phyloP scores from a whole-genome alignment of 2,113 vertebrate species.

The Xiphophorus maculatus region DNA sequence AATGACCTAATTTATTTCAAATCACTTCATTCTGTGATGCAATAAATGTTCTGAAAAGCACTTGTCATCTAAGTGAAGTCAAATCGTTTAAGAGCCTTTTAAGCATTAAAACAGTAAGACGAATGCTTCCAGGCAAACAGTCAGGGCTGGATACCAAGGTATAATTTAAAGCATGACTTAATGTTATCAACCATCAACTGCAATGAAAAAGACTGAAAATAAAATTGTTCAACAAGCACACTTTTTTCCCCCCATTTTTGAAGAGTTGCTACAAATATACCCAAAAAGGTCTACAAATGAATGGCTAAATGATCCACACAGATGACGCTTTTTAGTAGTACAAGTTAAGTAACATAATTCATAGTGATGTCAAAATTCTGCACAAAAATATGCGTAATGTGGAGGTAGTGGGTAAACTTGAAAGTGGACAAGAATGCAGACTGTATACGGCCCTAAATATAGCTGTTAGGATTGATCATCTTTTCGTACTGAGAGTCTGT shows the following conservation, averaged over 20 bases:
- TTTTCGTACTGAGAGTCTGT: conserved; percentile 30
- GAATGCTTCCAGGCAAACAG: not conserved
- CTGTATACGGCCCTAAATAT: conserved; percentile 39
- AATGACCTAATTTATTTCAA: not conserved
- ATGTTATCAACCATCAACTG: not conserved
- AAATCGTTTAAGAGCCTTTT: not conserved
- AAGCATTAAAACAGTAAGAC: not conserved
- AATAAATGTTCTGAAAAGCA: too few relatives aligned
- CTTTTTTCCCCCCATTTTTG: too few relatives aligned
- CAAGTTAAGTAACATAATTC: not conserved
- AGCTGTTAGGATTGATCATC: conserved; percentile 39
- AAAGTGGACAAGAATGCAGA: conserved; percentile 31
- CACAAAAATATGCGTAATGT: not conserved
- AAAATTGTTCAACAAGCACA: too few relatives aligned
- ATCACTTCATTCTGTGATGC: too few relatives aligned
- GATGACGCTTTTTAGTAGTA: not conserved
- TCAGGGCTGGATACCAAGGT: not conserved
- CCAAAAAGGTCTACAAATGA: too few relatives aligned
- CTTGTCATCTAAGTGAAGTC: not conserved
- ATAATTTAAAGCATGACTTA: too few relatives aligned
- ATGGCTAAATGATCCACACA: not conserved
- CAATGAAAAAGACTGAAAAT: not conserved
- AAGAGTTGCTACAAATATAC: too few relatives aligned
- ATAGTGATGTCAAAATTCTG: not conserved
- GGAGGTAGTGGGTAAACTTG: not conserved